Base-by-base conservation (phyloP, 2,113 vertebrate species). In the Misgurnus anguillicaudatus region DNA sequence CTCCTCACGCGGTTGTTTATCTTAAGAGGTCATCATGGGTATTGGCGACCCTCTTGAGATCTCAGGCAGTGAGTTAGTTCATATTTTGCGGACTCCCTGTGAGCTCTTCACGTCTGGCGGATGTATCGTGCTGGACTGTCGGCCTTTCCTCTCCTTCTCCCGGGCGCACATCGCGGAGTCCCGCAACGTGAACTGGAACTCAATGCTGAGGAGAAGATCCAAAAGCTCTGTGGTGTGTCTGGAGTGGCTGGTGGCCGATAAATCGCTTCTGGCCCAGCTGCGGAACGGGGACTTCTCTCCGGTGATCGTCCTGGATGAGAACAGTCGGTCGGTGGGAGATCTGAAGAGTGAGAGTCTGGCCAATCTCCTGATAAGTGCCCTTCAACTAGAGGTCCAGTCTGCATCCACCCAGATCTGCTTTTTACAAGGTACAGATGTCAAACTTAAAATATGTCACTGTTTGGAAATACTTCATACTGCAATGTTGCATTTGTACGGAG, bases 101-200 rank as follows among this genome's bases (percentile, higher is more conserved):
- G 91, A 94, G 14, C 85, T 80, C 70, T 87, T 84, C 82, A 41
- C 85, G 41, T 86, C 88, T 11, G 90, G 86, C 1, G 89, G 90
- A 2, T 91, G 89, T 0, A 88, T 94, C 85, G 79, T 95, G 76
- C 87, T 96, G 60, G 95, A 96, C 90, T 96, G 95, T 83, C 91
- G 95, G 38, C 94, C 95, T 7, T 96, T 95, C 84, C 90, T 95
- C 17, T 88, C 92, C 4, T 95, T 92, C 77, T 94, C 93, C 51
- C 78, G 86, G 16, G 72, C 90, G 58, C 94, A 93, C 86, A 89
- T 94, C 53, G 80, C 78, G 60, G 87, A 90, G 51, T 93, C 95
- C 39, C 87, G 92, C 17, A 94, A 93, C 0, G 93, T 95, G 16
- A 93, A 93, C 88, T 96, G 94, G 93, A 96, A 94, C 89, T 92